A percentile compares a stretch with the other conserved stretches of the same genome.
Conservation (phyloP, 2,797 vertebrate species). For the Sebastiscus albofasciatus region DNA sequence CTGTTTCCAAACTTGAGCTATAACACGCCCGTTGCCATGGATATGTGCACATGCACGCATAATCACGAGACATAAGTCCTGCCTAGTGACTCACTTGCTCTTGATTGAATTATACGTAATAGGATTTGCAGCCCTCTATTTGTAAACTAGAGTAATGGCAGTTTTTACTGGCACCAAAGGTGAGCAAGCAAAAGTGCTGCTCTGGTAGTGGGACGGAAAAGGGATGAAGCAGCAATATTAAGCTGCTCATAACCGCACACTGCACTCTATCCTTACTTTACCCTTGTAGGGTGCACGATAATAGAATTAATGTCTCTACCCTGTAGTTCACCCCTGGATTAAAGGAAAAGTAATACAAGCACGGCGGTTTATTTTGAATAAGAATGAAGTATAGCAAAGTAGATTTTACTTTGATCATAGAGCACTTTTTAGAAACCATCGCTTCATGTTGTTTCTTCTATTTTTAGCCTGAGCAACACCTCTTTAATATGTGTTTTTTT, state of each 20-base stretch:
- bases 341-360: not conserved
- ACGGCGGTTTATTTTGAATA: not conserved
- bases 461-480: not conserved
- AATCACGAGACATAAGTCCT: not conserved
- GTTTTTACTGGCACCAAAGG: constrained; percentile 41
- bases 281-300: not conserved
- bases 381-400: not conserved
- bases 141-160: constrained; percentile 53
- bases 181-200: constrained; percentile 36
- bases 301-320: not conserved
- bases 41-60: not conserved
- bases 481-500: not conserved
- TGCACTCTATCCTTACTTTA: constrained; percentile 21
- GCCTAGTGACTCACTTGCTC: constrained; percentile 21
- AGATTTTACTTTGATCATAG: not conserved
- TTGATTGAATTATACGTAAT: constrained; percentile 56
- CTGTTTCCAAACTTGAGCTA: constrained; percentile 18
- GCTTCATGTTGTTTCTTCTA: not conserved
- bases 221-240: constrained; percentile 39
- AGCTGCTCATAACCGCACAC: constrained; percentile 19
- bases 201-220: constrained; percentile 13
- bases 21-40: not conserved
- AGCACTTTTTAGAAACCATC: not conserved
- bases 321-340: not conserved
- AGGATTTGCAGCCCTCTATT: constrained; percentile 53